A percentile compares a stretch with the other conserved stretches of the same genome.
Evolutionary conservation across 2,797 vertebrate genomes (phyloP).

Genomic region (Catostomus latipinnis): DNA sequence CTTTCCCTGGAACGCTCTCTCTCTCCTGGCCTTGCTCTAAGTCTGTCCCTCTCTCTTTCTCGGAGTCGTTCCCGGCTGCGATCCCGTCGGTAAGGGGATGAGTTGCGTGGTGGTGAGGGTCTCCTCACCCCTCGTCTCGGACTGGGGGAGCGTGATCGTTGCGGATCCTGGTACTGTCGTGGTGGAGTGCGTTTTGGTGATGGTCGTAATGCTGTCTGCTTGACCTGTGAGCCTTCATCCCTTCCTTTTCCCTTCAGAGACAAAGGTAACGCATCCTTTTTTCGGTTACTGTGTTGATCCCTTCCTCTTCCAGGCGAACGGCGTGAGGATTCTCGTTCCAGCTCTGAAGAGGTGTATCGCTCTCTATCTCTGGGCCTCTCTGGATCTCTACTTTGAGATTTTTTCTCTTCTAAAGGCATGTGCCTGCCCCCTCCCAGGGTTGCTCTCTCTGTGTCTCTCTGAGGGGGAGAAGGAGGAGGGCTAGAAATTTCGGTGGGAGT

Average conservation of each 20-base stretch:
- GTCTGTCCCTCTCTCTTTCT: constrained; percentile 15
- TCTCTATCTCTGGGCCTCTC: constrained; percentile 40
- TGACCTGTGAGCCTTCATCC: constrained; percentile 55
- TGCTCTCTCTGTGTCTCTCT: background rate
- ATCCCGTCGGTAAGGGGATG: constrained; percentile 55
- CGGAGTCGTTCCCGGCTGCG: constrained; percentile 35
- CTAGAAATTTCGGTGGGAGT: constrained; percentile 56
- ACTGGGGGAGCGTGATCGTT: constrained; percentile 73
- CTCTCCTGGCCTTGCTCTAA: constrained; percentile 15
- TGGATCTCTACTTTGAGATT: constrained; percentile 6
- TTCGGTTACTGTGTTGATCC: constrained; percentile 38
- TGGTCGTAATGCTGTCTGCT: constrained; percentile 74
- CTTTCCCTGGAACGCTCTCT: constrained; percentile 52
- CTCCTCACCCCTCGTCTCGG: constrained; percentile 78
- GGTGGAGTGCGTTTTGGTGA: constrained; percentile 77
- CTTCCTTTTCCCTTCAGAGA: constrained; percentile 49
- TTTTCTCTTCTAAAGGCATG: constrained; percentile 15
- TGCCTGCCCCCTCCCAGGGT: background rate
- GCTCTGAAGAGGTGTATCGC: constrained; percentile 39
- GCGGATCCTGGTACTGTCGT: constrained; percentile 82
- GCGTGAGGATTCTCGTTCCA: constrained; percentile 52
- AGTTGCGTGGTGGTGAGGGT: constrained; percentile 73
- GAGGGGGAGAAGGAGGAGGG: constrained; percentile 45
- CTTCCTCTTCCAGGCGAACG: constrained; percentile 44
- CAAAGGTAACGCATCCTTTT: constrained; percentile 63